Conservation (phyloP, 2,888 invertebrate species). For the Andrena haemorrhoa region DNA sequence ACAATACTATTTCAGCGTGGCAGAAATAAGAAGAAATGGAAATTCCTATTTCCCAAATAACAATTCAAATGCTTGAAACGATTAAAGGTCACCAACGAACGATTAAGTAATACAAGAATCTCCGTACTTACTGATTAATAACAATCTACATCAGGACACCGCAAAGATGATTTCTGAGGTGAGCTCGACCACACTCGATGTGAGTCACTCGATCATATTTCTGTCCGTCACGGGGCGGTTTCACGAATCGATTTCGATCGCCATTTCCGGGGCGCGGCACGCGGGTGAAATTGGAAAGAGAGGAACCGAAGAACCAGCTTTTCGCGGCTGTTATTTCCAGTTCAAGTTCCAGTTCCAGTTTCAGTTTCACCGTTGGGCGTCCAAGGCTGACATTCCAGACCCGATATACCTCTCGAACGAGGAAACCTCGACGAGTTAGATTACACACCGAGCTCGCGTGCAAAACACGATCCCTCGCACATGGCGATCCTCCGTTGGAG, state of each 20-base stretch:
- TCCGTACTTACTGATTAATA: background rate
- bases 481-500: background rate
- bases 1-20: background rate
- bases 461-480: constrained; percentile 46
- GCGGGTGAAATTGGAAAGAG: constrained; percentile 52
- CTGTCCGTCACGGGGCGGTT: constrained; percentile 19
- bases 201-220: constrained; percentile 29
- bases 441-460: constrained; percentile 59
- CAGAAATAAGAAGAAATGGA: too few species aligned
- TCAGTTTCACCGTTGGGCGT: constrained; percentile 62
- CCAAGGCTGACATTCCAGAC: constrained; percentile 54
- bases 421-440: constrained; percentile 58
- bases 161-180: background rate
- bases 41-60: too few species aligned
- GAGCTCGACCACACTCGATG: background rate
- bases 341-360: constrained; percentile 59
- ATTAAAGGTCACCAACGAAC: too few species aligned
- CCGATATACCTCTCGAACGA: constrained; percentile 43
- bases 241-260: constrained; percentile 50
- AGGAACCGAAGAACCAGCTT: constrained; percentile 11
- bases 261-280: constrained; percentile 45
- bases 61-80: too few species aligned
- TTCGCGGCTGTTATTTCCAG: constrained; percentile 34
- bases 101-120: too few species aligned
- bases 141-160: constrained; percentile 9